A percentile compares a stretch with the other conserved stretches of the same genome.
phyloP scores from a whole-genome alignment of 2,888 invertebrate genomes.

The Elysia crispata region DNA sequence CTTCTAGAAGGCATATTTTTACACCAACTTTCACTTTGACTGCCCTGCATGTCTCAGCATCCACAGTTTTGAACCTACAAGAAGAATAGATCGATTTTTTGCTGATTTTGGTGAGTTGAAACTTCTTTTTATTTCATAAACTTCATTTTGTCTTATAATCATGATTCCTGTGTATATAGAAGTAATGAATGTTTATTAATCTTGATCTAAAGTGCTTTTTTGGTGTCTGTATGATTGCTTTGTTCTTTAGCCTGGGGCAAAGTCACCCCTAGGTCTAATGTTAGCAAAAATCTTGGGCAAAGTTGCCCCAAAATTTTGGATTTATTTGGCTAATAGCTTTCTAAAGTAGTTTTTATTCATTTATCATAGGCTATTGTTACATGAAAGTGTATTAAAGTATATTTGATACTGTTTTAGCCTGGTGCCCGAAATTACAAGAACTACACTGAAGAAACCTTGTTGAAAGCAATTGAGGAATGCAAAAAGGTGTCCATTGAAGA shows the following conservation, averaged over 20 bases:
- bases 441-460: slow-evolving; percentile 28
- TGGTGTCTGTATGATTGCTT: background rate
- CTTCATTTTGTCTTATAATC: background rate
- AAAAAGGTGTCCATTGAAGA: background rate
- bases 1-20: slow-evolving; percentile 12
- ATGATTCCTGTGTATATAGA: slow-evolving; percentile 9
- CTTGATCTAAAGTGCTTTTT: slow-evolving; percentile 6
- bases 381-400: too few relatives aligned
- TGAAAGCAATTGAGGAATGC: slow-evolving; percentile 26
- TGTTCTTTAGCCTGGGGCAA: slow-evolving; percentile 5
- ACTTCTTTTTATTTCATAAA: slow-evolving; percentile 11
- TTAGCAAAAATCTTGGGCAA: background rate
- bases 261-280: slow-evolving; percentile 12
- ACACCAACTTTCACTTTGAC: slow-evolving; percentile 18
- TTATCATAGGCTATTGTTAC: too few relatives aligned
- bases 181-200: slow-evolving; percentile 4
- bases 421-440: slow-evolving; percentile 21
- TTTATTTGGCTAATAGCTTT: background rate
- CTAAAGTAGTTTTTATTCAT: too few relatives aligned
- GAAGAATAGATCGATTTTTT: background rate
- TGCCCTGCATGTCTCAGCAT: slow-evolving; percentile 1
- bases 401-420: background rate
- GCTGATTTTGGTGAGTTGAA: slow-evolving; percentile 14
- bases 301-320: slow-evolving; percentile 15
- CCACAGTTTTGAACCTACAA: background rate